These are phyloP conservation scores for Anseranas semipalmata DNA, from an alignment of 2,113 vertebrate genomes.

Conservation along the genomic window DNA sequence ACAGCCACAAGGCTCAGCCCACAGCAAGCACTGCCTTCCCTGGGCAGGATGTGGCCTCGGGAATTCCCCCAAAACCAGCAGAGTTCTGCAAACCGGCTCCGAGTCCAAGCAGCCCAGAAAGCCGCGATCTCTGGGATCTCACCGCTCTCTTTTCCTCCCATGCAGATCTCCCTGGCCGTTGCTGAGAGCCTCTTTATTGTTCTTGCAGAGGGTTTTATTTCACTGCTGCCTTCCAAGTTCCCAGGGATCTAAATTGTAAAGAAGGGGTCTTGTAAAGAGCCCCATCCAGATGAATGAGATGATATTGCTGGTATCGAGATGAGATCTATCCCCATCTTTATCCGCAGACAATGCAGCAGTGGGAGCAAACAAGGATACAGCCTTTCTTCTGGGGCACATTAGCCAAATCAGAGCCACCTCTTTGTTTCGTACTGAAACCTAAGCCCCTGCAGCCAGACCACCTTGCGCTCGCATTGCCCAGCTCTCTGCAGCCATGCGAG, in stretches of 20 bases:
- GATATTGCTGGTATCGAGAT: conserved; percentile 41
- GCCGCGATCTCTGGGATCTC: background rate
- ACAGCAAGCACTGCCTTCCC: background rate
- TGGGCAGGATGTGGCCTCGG: fast-evolving
- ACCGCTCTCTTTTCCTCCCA: background rate
- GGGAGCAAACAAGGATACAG: conserved; percentile 64
- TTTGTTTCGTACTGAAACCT: conserved; percentile 22
- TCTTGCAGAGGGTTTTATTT: conserved; percentile 34
- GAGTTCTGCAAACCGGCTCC: background rate
- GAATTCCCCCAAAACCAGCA: background rate
- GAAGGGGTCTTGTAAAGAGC: conserved; percentile 46
- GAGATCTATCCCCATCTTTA: conserved; percentile 54
- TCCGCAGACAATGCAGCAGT: conserved; percentile 44
- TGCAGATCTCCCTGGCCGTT: background rate
- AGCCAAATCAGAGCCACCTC: conserved; percentile 32
- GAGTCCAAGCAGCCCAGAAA: background rate
- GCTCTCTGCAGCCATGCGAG: fast-evolving
- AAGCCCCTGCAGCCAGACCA: conserved; percentile 26
- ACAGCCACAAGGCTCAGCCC: background rate
- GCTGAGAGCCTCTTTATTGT: conserved; percentile 43
- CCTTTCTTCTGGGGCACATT: conserved; percentile 31
- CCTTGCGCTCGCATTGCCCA: background rate
- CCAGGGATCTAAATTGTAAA: conserved; percentile 69
- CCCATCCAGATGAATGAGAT: conserved; percentile 55
- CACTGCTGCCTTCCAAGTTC: conserved; percentile 65